Evolutionary conservation across 2,888 invertebrate species (phyloP).

Genomic region (Pachydiplax longipennis): DNA sequence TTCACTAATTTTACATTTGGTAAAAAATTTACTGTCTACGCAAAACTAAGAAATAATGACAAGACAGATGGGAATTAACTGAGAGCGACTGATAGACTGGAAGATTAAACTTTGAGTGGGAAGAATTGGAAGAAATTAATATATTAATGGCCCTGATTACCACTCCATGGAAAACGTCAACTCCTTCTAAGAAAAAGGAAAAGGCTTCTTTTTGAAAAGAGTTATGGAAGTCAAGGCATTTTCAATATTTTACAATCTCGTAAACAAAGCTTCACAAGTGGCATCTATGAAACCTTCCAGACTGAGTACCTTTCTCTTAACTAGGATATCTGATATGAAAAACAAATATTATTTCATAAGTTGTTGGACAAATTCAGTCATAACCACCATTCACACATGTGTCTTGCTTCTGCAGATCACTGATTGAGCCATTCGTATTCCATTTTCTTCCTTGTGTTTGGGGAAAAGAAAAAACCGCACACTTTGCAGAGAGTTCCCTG

Average conservation of each 20-base stretch:
- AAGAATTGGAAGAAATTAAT: slow-evolving; percentile 34
- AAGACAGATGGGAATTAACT: slow-evolving; percentile 24
- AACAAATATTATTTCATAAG: not conserved
- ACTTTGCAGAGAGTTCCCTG: slow-evolving; percentile 12
- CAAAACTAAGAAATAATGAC: slow-evolving; percentile 26
- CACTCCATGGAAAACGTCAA: slow-evolving; percentile 3
- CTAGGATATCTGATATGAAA: not conserved
- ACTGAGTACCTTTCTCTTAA: not conserved
- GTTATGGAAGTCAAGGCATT: slow-evolving; percentile 37
- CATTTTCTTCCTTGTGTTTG: not conserved
- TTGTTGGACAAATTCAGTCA: not conserved
- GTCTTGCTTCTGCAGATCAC: not conserved
- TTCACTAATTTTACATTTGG: slow-evolving; percentile 3
- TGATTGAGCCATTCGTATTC: not conserved
- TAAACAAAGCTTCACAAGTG: not conserved
- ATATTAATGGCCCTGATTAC: slow-evolving; percentile 18
- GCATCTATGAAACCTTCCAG: not conserved
- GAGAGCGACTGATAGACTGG: slow-evolving; percentile 21
- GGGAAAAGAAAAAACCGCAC: slow-evolving; percentile 24
- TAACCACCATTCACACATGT: not conserved
- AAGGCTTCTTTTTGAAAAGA: not conserved
- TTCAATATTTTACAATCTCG: not conserved
- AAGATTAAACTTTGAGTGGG: slow-evolving; percentile 31
- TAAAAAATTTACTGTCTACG: slow-evolving; percentile 27
- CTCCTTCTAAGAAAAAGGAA: not conserved